These are phyloP conservation scores for Phaedon cochleariae DNA, from an alignment of 2,888 invertebrate genomes.

Conservation along the genomic window DNA sequence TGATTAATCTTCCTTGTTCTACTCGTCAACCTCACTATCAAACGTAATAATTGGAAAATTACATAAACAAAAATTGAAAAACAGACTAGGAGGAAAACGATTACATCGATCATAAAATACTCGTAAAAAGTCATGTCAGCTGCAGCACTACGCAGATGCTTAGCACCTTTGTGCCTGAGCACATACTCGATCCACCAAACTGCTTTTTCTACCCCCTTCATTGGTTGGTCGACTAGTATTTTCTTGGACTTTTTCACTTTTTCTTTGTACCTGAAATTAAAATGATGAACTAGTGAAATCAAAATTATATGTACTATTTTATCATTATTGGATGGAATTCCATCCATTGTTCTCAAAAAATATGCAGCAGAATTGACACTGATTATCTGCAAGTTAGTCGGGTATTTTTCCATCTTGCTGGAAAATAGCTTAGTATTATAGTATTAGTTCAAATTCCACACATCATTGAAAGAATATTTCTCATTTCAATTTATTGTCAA, in stretches of 20 bases:
- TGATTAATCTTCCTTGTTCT: background rate
- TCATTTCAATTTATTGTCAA: no score
- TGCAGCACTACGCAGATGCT: constrained; percentile 60
- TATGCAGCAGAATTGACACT: no score
- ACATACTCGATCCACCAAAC: constrained; percentile 67
- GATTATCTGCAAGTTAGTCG: no score
- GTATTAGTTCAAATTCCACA: no score
- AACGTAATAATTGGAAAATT: background rate
- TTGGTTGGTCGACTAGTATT: constrained; percentile 59
- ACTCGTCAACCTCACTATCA: background rate
- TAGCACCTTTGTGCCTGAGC: constrained; percentile 62
- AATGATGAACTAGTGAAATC: no score
- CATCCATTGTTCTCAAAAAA: no score
- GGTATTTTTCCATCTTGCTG: no score
- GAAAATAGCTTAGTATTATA: no score
- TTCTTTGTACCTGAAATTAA: constrained; percentile 21
- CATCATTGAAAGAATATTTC: no score
- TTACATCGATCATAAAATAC: constrained; percentile 61
- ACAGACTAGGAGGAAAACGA: constrained; percentile 17
- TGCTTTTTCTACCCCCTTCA: constrained; percentile 61
- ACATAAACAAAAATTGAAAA: background rate
- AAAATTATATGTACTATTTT: no score
- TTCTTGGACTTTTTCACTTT: constrained; percentile 15
- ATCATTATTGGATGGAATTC: no score
- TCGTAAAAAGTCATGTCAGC: constrained; percentile 58